These are phyloP conservation scores for Cartodere bifasciata DNA, from an alignment of 2,888 invertebrate species.

Conservation along the genomic window DNA sequence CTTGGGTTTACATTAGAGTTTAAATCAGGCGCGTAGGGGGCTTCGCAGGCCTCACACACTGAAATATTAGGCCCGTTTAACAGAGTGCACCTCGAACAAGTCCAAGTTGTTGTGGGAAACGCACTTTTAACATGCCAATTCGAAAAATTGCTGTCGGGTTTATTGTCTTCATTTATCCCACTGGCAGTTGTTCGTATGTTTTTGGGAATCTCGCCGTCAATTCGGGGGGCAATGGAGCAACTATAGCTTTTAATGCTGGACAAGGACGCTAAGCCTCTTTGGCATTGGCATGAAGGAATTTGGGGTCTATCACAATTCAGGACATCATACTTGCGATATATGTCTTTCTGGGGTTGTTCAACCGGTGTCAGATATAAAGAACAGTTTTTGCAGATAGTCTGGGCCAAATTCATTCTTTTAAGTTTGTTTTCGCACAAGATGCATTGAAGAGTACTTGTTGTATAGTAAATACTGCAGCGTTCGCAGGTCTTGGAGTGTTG, in stretches of 20 bases:
- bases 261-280: constrained; percentile 27
- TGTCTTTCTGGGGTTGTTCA: constrained; percentile 25
- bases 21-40: constrained; percentile 40
- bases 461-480: constrained; percentile 16
- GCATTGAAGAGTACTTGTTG: constrained; percentile 21
- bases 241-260: constrained; percentile 32
- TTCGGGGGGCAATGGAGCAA: constrained; percentile 28
- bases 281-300: constrained; percentile 26
- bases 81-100: constrained; percentile 62
- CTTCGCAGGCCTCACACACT: constrained; percentile 64
- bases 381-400: constrained; percentile 32
- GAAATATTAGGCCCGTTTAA: constrained; percentile 53
- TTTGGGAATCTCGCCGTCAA: constrained; percentile 25
- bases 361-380: constrained; percentile 30
- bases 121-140: constrained; percentile 28
- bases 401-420: constrained; percentile 30
- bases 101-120: constrained; percentile 40
- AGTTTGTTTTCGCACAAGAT: constrained; percentile 25
- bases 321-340: constrained; percentile 26
- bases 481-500: constrained; percentile 15
- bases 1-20: constrained; percentile 33
- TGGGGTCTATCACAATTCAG: constrained; percentile 25
- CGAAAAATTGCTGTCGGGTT: constrained; percentile 24
- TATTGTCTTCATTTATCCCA: constrained; percentile 28
- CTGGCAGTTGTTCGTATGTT: constrained; percentile 33